Evolutionary conservation across 2,797 vertebrate genomes (phyloP).

Genomic region (Leontopithecus rosalia): DNA sequence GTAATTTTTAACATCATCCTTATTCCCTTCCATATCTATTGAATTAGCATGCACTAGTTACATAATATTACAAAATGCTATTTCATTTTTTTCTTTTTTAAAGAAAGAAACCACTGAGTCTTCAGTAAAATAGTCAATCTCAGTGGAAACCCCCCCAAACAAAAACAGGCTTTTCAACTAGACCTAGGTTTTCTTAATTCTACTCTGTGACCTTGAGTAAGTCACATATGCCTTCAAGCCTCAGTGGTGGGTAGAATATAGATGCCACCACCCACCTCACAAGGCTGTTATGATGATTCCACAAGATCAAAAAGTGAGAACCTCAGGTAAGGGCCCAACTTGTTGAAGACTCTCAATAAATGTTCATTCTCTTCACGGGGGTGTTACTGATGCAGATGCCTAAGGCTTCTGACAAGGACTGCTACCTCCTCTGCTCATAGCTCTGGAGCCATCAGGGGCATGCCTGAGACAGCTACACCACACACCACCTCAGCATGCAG

Average conservation of each 20-base stretch:
- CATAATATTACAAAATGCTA: slow-evolving; percentile 40
- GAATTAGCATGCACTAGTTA: slow-evolving; percentile 4
- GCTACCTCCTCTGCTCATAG: not conserved
- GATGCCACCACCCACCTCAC: not conserved
- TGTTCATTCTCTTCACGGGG: not conserved
- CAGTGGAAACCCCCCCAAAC: not conserved
- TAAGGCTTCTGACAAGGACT: not conserved
- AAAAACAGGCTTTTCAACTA: not conserved
- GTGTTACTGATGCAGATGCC: not conserved
- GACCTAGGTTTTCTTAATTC: not conserved
- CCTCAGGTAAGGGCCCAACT: not conserved
- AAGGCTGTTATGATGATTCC: not conserved
- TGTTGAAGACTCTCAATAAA: not conserved
- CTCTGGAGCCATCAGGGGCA: not conserved
- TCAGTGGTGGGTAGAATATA: not conserved
- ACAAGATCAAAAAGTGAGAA: not conserved
- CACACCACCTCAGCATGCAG: not conserved
- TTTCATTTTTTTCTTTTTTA: slow-evolving; percentile 20
- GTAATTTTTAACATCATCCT: not conserved
- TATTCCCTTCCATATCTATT: not conserved
- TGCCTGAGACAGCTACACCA: slow-evolving; percentile 43
- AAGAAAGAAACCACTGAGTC: slow-evolving; percentile 1
- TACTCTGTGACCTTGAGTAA: not conserved
- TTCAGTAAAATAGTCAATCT: slow-evolving; percentile 22
- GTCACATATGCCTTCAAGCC: not conserved